Evolutionary conservation across 2,888 invertebrate genomes (phyloP).

Genomic region (Pterostichus niger): DNA sequence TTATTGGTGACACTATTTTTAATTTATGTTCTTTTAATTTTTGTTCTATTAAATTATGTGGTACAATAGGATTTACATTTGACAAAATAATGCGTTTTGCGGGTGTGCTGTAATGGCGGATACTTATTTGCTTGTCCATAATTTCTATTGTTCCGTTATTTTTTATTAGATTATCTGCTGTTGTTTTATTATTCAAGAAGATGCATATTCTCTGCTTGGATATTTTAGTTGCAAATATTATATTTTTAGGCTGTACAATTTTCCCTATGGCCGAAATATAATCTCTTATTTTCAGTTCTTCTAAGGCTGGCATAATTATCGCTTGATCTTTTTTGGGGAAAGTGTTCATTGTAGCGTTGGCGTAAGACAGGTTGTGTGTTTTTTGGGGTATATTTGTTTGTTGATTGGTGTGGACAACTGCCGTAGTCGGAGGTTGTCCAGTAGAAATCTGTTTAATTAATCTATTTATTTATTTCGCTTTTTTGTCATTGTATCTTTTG

Average conservation of each 20-base stretch:
- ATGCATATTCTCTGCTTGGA: conserved; percentile 17
- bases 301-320: too few species aligned
- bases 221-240: conserved; percentile 7
- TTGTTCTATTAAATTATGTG: background rate
- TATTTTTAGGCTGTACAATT: conserved; percentile 15
- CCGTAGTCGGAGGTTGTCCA: too few species aligned
- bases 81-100: background rate
- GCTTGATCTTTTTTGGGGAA: too few species aligned
- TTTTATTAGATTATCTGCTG: background rate
- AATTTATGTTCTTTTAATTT: background rate
- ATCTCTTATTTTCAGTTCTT: too few species aligned
- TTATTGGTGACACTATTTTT: background rate
- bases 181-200: background rate
- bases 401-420: too few species aligned
- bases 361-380: too few species aligned
- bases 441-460: too few species aligned
- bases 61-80: background rate
- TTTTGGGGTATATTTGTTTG: too few species aligned
- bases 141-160: background rate
- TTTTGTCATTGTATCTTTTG: too few species aligned
- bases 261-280: too few species aligned
- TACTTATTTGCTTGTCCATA: background rate
- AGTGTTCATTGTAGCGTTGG: too few species aligned
- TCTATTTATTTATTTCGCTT: too few species aligned
- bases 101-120: background rate